phyloP scores from a whole-genome alignment of 2,113 vertebrate species.

The Python bivittatus region DNA sequence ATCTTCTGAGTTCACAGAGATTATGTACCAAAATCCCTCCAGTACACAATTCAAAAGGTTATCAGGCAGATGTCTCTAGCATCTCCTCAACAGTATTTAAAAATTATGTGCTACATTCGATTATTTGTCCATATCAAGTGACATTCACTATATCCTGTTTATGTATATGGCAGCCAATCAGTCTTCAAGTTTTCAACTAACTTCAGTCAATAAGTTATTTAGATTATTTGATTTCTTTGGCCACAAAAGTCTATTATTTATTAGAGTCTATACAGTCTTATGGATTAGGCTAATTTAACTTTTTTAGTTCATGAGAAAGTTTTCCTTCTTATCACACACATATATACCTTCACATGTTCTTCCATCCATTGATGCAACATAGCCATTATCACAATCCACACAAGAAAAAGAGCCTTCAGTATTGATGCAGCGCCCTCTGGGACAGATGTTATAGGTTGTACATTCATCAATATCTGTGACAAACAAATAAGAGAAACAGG shows the following conservation, averaged over 20 bases:
- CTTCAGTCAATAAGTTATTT: not conserved
- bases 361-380: slow-evolving; percentile 77
- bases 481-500: slow-evolving; percentile 20
- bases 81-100: not conserved
- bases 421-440: slow-evolving; percentile 82
- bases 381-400: slow-evolving; percentile 79
- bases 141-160: not conserved
- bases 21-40: not conserved
- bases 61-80: not conserved
- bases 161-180: not conserved
- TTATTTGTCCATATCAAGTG: not conserved
- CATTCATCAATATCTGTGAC: slow-evolving; percentile 86
- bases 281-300: not conserved
- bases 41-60: not conserved
- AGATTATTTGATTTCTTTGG: not conserved
- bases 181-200: not conserved
- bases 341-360: slow-evolving; percentile 83
- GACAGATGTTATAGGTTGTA: slow-evolving; percentile 71
- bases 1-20: not conserved
- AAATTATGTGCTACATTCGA: not conserved
- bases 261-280: not conserved
- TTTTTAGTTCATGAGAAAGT: not conserved
- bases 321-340: accelerated
- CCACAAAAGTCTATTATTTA: not conserved
- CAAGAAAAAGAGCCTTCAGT: slow-evolving; percentile 85